Percentiles rank a stretch among this genome's conserved stretches.
Evolutionary conservation across 2,113 vertebrate genomes (phyloP).

Genomic region (Otolemur garnettii): DNA sequence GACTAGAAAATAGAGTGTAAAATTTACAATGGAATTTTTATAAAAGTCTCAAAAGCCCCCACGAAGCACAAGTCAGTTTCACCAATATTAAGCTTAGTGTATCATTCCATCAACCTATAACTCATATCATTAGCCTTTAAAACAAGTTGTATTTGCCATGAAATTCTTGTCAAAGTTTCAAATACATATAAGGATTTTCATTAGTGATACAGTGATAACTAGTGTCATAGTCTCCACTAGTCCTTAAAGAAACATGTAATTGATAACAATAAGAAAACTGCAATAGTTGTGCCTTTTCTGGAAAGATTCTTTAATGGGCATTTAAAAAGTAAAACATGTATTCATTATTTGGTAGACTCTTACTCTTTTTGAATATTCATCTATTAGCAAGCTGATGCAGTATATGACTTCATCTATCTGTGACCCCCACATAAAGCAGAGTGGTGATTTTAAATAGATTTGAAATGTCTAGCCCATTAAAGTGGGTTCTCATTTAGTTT

Average conservation of each 20-base stretch:
- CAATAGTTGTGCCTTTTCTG: background rate
- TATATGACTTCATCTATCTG: background rate
- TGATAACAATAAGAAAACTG: background rate
- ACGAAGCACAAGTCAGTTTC: background rate
- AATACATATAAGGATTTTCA: background rate
- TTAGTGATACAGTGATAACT: background rate
- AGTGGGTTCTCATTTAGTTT: background rate
- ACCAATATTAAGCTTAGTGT: background rate
- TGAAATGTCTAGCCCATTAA: background rate
- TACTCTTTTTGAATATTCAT: background rate
- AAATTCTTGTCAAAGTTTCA: background rate
- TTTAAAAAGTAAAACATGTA: background rate
- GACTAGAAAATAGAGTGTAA: background rate
- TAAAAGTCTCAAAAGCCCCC: background rate
- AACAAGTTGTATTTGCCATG: background rate
- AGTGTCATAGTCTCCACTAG: background rate
- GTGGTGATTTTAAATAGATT: background rate
- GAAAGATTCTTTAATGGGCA: background rate
- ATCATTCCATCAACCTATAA: background rate
- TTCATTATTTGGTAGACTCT: background rate
- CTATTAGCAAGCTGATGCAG: background rate
- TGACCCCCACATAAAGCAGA: constrained; percentile 36
- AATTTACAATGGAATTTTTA: background rate
- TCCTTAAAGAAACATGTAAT: background rate
- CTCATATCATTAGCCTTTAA: background rate